These are phyloP conservation scores for Clangula hyemalis DNA, from an alignment of 2,797 vertebrate genomes.

Conservation along the genomic window DNA sequence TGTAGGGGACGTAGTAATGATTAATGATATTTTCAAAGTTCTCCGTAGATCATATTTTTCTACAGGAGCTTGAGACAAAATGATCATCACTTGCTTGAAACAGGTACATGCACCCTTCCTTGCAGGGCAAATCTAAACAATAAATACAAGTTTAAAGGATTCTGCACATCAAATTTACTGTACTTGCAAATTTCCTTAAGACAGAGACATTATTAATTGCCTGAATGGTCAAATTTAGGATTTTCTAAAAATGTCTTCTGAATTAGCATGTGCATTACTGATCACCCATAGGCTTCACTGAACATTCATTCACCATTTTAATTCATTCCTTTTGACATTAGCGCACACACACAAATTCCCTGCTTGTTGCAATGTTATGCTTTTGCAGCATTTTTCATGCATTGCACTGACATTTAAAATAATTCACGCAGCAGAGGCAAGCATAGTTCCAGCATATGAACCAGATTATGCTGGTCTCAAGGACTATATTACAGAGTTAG, in stretches of 20 bases:
- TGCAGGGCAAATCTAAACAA: background rate
- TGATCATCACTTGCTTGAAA: background rate
- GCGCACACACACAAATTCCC: background rate
- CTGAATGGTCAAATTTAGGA: background rate
- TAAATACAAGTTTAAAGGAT: background rate
- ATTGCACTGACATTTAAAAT: background rate
- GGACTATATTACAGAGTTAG: background rate
- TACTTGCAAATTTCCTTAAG: background rate
- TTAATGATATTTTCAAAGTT: slow-evolving; percentile 22
- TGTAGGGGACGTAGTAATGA: slow-evolving; percentile 15
- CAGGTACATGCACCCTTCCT: background rate
- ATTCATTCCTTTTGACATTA: background rate
- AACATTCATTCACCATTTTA: slow-evolving; percentile 9
- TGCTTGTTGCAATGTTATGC: background rate
- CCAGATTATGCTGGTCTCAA: background rate
- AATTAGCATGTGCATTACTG: background rate
- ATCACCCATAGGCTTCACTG: background rate
- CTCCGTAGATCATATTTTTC: background rate
- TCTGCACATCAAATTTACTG: background rate
- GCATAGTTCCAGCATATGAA: background rate
- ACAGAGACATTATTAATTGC: background rate
- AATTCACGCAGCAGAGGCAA: background rate
- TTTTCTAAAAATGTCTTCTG: background rate
- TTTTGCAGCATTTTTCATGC: slow-evolving; percentile 5
- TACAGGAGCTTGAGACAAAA: slow-evolving; percentile 7